A percentile compares a stretch with the other conserved stretches of the same genome.
These are phyloP conservation scores for Urocolius indicus DNA, from an alignment of 2,113 vertebrate genomes.

Conservation along the genomic window DNA sequence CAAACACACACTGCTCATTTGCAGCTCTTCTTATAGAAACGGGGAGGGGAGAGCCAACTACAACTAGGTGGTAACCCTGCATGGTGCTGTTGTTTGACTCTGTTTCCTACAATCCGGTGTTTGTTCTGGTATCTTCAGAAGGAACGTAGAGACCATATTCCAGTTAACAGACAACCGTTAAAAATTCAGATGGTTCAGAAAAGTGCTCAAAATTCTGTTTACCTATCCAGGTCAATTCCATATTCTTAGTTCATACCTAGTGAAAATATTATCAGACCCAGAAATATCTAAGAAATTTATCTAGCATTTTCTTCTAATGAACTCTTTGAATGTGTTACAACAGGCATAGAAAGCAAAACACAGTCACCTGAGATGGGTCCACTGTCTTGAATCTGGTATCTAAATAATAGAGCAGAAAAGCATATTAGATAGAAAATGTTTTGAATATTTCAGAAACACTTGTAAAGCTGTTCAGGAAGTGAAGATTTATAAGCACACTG, in stretches of 20 bases:
- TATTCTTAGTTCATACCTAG: not conserved
- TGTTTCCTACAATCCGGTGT: not conserved
- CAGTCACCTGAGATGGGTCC: not conserved
- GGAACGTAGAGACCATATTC: not conserved
- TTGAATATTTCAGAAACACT: conserved; percentile 54
- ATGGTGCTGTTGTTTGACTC: not conserved
- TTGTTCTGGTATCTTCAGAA: not conserved
- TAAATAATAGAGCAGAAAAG: not conserved
- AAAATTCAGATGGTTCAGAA: not conserved
- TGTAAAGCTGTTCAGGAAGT: conserved; percentile 20
- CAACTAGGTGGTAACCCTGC: not conserved
- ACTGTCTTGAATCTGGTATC: not conserved
- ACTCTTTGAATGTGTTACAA: not conserved
- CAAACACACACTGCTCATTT: not conserved
- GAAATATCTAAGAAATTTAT: not conserved
- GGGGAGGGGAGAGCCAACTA: not conserved
- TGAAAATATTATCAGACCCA: not conserved
- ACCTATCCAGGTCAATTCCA: not conserved
- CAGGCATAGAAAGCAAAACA: not conserved
- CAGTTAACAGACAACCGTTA: not conserved
- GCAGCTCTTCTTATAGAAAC: not conserved
- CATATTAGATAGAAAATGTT: not conserved
- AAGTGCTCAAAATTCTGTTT: not conserved
- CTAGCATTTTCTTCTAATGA: not conserved
- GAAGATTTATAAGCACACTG: conserved; percentile 51